phyloP scores from a whole-genome alignment of 2,797 vertebrate species.

The Manis crassicaudata region DNA sequence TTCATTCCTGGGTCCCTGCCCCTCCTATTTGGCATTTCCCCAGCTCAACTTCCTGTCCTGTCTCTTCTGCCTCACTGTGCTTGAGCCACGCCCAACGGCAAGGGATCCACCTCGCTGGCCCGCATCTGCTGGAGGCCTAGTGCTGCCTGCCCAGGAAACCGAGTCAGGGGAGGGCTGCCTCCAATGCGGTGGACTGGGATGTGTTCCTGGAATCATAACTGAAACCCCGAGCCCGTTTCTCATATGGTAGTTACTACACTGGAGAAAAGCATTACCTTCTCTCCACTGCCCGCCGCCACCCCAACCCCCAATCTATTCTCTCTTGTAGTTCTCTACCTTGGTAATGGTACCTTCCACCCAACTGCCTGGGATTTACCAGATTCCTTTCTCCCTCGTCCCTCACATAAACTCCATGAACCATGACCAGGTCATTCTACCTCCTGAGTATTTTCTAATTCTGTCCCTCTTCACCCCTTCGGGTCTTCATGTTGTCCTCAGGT shows the following conservation, averaged over 20 bases:
- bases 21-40: neutral
- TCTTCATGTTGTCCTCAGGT: neutral
- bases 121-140: neutral
- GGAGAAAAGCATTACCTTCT: neutral
- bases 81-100: neutral
- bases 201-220: neutral
- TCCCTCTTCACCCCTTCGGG: neutral
- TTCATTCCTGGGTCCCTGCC: neutral
- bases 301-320: neutral
- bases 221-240: neutral
- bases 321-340: neutral
- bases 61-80: neutral
- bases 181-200: neutral
- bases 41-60: neutral
- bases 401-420: neutral
- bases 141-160: neutral
- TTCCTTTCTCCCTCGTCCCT: neutral
- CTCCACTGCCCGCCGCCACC: too few relatives aligned
- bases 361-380: neutral
- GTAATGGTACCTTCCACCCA: neutral
- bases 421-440: neutral
- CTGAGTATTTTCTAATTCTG: neutral
- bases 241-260: neutral
- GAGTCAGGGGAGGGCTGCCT: neutral
- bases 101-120: neutral